phyloP scores from a whole-genome alignment of 2,797 vertebrate species.

The Erethizon dorsatum region DNA sequence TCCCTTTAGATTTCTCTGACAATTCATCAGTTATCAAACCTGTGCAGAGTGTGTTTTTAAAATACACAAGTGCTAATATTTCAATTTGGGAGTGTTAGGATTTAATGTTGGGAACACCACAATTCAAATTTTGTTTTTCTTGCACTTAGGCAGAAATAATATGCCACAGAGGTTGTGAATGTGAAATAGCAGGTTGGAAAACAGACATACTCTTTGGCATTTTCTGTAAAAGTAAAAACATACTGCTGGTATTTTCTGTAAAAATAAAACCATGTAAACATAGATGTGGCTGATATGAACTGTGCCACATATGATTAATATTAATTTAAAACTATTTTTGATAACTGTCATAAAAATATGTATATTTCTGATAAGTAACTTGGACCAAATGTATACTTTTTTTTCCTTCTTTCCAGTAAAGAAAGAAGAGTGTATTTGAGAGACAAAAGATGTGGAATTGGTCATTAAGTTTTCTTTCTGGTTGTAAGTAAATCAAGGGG shows the following conservation, averaged over 20 bases:
- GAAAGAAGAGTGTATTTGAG: neutral
- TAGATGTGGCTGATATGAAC: neutral
- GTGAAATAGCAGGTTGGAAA: conserved; percentile 47
- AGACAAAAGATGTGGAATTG: neutral
- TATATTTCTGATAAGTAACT: conserved; percentile 5
- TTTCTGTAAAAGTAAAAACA: conserved; percentile 13
- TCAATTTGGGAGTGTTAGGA: neutral
- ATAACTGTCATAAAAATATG: conserved; percentile 12
- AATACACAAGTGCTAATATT: conserved; percentile 16
- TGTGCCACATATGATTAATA: neutral
- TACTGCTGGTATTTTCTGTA: neutral
- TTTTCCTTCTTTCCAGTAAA: conserved; percentile 28
- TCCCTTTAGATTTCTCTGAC: neutral
- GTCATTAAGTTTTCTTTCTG: neutral
- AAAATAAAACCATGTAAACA: conserved; percentile 44
- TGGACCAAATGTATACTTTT: neutral
- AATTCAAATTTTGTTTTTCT: conserved; percentile 61
- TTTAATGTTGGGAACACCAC: conserved; percentile 24
- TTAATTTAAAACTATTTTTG: conserved; percentile 47
- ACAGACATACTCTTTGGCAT: neutral
- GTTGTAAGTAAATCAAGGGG: neutral
- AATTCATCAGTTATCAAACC: conserved; percentile 46
- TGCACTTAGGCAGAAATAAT: conserved; percentile 36
- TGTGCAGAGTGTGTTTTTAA: conserved; percentile 55
- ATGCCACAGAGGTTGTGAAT: neutral